Base-by-base conservation (phyloP, 1,140 invertebrate species). In the Choristoneura fumiferana region DNA sequence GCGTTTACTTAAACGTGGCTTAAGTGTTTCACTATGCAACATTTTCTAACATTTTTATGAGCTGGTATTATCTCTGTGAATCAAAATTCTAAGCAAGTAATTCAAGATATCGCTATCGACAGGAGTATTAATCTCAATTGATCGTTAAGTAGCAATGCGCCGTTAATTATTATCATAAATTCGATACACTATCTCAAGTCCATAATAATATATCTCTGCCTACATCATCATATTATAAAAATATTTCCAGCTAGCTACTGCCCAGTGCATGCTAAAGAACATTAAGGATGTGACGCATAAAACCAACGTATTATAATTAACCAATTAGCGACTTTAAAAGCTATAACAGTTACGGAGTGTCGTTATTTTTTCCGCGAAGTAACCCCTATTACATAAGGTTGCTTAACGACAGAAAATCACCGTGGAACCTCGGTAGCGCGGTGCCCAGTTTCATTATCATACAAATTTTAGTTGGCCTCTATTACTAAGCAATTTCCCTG, bases 401-500 rank as follows among this genome's bases (percentile, higher is more conserved):
- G 18, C 15, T 54, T 61, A 58, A 68, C 60, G 62, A 52, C 37
- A 49, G 49, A 39, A 60, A 68, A 68, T 62, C 57, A 63, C 63
- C 58, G 60, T 57, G 55, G 53, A 57, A 55, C 52, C 58, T 55
- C 40, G 18, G 55, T 68, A 63, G 53, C 57, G 53, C 57, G 62
- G 40, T 62, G 38, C 58, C 61, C 66, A 60, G 52, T 70, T 72
- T 69, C 68, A 76, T 78, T 79, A 78, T 68, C 70, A 76, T 80
- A 78, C 71, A 81, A 73, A 81, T 71, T 79, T 76, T 71, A 73
- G 71, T 76, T 69, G 62, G 60, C 56, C 69, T 75, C 68, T 72
- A 76, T 81, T 81, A 74, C 69, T 73, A 72, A 76, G 75, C 75
- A 80, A 78, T 83, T 78, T 78, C 61, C 69, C 64, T 80, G 76